A percentile compares a stretch with the other conserved stretches of the same genome.
Conservation (phyloP, 2,113 vertebrate genomes). For the Pelvicachromis taeniatus region DNA sequence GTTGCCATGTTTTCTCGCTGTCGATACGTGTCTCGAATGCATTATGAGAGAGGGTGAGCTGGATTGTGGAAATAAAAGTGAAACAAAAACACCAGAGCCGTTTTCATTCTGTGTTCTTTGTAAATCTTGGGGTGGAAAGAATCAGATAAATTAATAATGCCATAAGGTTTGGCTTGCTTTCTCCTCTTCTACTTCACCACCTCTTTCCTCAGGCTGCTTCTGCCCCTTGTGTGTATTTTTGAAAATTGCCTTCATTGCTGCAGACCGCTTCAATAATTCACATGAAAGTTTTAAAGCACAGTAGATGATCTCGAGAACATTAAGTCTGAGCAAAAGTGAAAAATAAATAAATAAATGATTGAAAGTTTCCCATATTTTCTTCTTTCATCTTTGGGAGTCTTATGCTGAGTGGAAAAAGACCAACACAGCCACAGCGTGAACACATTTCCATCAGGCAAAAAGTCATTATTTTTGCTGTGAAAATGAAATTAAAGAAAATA, state of each 20-base stretch:
- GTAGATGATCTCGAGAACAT: slow-evolving; percentile 33
- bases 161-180: slow-evolving; percentile 26
- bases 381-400: not conserved
- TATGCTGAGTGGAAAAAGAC: not conserved
- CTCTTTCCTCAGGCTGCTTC: slow-evolving; percentile 14
- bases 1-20: slow-evolving; percentile 25
- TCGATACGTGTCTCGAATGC: slow-evolving; percentile 25
- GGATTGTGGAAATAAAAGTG: slow-evolving; percentile 4
- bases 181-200: not conserved
- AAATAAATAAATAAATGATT: not conserved
- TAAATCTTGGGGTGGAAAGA: slow-evolving; percentile 43
- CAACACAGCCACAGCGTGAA: not conserved
- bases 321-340: not conserved
- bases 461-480: not conserved
- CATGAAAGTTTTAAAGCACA: slow-evolving; percentile 35
- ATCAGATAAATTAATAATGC: slow-evolving; percentile 59
- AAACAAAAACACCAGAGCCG: not conserved
- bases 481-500: not conserved
- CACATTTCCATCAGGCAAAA: not conserved
- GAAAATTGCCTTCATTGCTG: slow-evolving; percentile 22
- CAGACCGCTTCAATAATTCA: slow-evolving; percentile 55
- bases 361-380: not conserved
- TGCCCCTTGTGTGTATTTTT: slow-evolving; percentile 50
- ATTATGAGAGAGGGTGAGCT: not conserved
- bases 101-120: slow-evolving; percentile 39